A percentile compares a stretch with the other conserved stretches of the same genome.
Evolutionary conservation across 2,113 vertebrate genomes (phyloP).

Genomic region (Circaetus cinerascens): DNA sequence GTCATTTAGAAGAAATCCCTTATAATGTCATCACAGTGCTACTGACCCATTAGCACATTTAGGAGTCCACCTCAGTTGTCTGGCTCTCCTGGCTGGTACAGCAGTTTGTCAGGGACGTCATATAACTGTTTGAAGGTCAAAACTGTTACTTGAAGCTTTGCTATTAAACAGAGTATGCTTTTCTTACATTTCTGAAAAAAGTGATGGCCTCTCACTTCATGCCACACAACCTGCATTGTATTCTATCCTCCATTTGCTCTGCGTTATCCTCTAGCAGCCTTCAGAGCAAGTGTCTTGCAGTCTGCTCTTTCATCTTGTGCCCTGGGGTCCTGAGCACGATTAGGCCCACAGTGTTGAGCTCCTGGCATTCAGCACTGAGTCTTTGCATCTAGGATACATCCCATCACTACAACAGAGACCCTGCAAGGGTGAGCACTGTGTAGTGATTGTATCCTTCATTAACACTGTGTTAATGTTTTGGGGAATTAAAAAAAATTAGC

Average conservation of each 20-base stretch:
- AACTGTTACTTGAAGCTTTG: not conserved
- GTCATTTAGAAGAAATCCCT: not conserved
- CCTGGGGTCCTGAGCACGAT: not conserved
- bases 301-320: not conserved
- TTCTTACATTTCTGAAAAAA: not conserved
- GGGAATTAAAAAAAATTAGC: not conserved
- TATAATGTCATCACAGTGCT: not conserved
- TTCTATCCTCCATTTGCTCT: not conserved
- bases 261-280: not conserved
- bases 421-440: not conserved
- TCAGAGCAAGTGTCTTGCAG: not conserved
- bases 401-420: not conserved
- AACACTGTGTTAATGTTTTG: not conserved
- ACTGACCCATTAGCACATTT: not conserved
- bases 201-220: not conserved
- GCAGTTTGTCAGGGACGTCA: fast-evolving
- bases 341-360: not conserved
- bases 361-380: not conserved
- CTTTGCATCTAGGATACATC: not conserved
- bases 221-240: not conserved
- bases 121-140: not conserved
- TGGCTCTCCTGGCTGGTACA: not conserved
- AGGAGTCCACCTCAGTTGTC: not conserved
- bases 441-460: not conserved
- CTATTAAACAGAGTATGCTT: not conserved